phyloP scores from a whole-genome alignment of 2,113 vertebrate genomes.

The Corythaeola cristata region DNA sequence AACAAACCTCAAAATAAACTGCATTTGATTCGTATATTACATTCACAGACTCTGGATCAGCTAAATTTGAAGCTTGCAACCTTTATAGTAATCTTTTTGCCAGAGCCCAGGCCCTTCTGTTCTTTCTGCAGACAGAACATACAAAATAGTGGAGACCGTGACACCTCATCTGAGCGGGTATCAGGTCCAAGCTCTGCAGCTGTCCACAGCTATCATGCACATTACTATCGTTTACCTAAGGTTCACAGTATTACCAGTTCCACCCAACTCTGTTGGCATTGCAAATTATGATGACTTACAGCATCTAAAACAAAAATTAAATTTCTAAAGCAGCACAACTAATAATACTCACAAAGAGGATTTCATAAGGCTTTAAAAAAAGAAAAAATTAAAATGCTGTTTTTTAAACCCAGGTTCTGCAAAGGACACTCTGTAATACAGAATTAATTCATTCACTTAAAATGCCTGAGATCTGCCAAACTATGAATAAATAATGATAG shows the following conservation, averaged over 20 bases:
- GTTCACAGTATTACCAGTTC: neutral
- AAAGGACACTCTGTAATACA: neutral
- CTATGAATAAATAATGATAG: constrained; percentile 45
- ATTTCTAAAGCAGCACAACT: neutral
- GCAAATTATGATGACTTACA: neutral
- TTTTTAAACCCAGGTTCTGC: neutral
- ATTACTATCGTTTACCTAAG: neutral
- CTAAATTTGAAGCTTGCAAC: neutral
- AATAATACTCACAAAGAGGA: neutral
- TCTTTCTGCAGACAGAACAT: neutral
- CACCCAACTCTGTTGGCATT: neutral
- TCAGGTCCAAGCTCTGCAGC: neutral
- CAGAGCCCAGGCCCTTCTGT: neutral
- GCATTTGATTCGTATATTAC: neutral
- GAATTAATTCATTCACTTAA: constrained; percentile 20
- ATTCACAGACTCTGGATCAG: neutral
- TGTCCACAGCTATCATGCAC: neutral
- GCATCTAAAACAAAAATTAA: neutral
- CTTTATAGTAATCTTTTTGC: neutral
- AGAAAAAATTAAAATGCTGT: neutral
- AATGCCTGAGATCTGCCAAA: neutral
- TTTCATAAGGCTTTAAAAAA: neutral
- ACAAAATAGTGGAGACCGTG: neutral
- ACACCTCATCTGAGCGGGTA: neutral
- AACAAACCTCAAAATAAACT: neutral